These are phyloP conservation scores for Amphipyra berbera DNA, from an alignment of 2,888 invertebrate species.

Conservation along the genomic window DNA sequence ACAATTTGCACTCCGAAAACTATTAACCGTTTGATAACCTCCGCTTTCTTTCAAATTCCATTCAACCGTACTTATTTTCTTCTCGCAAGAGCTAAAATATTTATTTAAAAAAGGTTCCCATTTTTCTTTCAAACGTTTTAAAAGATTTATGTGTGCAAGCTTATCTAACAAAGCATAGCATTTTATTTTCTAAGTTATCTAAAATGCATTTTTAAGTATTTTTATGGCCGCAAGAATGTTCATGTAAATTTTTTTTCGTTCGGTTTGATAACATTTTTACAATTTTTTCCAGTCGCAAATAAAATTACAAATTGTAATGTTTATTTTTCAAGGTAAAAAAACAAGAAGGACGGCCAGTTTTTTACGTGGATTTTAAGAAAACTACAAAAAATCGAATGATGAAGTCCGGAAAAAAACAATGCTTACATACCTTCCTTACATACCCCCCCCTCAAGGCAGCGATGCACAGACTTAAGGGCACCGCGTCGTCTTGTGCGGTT, in stretches of 20 bases:
- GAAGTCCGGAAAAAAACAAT: no score
- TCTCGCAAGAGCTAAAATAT: conserved; percentile 31
- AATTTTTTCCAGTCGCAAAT: no score
- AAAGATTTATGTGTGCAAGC: conserved; percentile 51
- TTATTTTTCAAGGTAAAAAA: no score
- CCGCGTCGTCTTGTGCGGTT: no score
- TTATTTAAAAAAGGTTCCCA: conserved; percentile 24
- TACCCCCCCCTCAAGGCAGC: no score
- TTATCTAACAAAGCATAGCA: conserved; percentile 53
- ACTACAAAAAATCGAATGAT: no score
- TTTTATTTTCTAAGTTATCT: conserved; percentile 50
- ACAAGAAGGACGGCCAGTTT: no score
- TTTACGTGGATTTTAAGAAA: no score
- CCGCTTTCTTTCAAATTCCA: conserved; percentile 20
- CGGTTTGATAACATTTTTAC: not conserved
- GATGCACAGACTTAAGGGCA: no score
- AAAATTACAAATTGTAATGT: no score
- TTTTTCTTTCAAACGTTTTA: conserved; percentile 46
- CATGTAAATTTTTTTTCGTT: conserved; percentile 9
- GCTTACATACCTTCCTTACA: no score
- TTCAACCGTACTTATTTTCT: conserved; percentile 29
- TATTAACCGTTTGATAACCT: conserved; percentile 5
- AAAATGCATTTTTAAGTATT: conserved; percentile 49
- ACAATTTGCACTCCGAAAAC: not conserved
- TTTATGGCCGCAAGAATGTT: conserved; percentile 15